Evolutionary conservation across 2,113 vertebrate genomes (phyloP).

Genomic region (Trichomycterus rosablanca): DNA sequence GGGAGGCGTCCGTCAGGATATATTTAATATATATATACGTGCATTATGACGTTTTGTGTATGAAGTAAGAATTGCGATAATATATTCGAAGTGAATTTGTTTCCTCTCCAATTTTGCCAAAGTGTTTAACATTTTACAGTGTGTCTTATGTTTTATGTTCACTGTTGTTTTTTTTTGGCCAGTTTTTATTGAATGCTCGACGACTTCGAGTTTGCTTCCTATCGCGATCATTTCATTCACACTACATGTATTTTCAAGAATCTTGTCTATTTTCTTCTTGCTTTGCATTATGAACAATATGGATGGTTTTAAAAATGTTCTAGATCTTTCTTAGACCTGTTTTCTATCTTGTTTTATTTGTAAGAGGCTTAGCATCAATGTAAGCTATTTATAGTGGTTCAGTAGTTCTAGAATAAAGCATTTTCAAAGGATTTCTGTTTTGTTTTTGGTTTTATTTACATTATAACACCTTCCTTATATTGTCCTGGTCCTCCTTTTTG

Average conservation of each 20-base stretch:
- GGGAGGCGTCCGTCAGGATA: constrained; percentile 66
- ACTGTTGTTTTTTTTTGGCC: constrained; percentile 32
- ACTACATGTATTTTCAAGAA: constrained; percentile 32
- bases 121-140: constrained; percentile 59
- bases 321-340: constrained; percentile 55
- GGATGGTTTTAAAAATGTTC: constrained; percentile 44
- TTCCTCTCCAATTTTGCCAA: constrained; percentile 57
- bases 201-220: constrained; percentile 10
- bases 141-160: constrained; percentile 30
- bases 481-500: too few species aligned
- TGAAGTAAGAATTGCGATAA: constrained; percentile 74
- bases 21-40: constrained; percentile 82
- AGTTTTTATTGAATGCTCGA: constrained; percentile 14
- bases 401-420: constrained; percentile 73
- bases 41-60: constrained; percentile 62
- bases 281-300: constrained; percentile 46
- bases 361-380: constrained; percentile 56
- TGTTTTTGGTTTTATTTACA: constrained; percentile 3
- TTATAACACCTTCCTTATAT: too few species aligned
- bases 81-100: constrained; percentile 65
- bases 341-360: constrained; percentile 64
- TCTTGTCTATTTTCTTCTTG: background rate
- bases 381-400: constrained; percentile 69
- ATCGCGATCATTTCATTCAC: constrained; percentile 44
- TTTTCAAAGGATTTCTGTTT: constrained; percentile 57